phyloP scores from a whole-genome alignment of 2,888 invertebrate species.

The Ditylenchus weischeri region DNA sequence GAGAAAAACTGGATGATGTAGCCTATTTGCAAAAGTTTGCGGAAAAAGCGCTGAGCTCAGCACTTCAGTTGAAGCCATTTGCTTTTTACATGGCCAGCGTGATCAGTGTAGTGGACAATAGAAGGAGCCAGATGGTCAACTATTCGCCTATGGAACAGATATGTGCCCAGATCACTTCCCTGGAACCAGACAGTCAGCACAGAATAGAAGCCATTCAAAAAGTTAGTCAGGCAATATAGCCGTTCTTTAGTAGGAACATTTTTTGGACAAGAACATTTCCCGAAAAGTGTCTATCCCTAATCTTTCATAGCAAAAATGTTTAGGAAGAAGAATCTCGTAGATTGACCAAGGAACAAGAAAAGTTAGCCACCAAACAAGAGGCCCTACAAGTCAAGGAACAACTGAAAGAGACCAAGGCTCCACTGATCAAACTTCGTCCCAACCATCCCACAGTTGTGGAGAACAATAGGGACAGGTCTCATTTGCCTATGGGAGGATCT shows the following conservation, averaged over 20 bases:
- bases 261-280: no score
- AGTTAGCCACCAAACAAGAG: constrained; percentile 13
- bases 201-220: constrained; percentile 46
- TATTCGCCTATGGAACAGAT: constrained; percentile 59
- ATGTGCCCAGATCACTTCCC: constrained; percentile 59
- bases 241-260: background rate
- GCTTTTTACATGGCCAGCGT: constrained; percentile 33
- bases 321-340: constrained; percentile 31
- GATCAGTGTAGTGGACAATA: constrained; percentile 34
- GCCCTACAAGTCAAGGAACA: constrained; percentile 26
- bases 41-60: constrained; percentile 18
- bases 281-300: background rate
- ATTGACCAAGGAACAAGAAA: constrained; percentile 25
- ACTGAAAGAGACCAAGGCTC: constrained; percentile 24
- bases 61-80: constrained; percentile 38
- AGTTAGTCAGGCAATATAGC: constrained; percentile 24
- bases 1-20: constrained; percentile 39
- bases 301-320: background rate
- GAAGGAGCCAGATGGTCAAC: constrained; percentile 38
- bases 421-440: background rate
- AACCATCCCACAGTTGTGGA: constrained; percentile 22
- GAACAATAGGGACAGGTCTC: constrained; percentile 24
- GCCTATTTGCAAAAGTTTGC: constrained; percentile 30
- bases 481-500: background rate
- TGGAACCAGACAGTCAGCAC: constrained; percentile 60